Base-by-base conservation (phyloP, 2,888 invertebrate species). In the Calameuta idolon region DNA sequence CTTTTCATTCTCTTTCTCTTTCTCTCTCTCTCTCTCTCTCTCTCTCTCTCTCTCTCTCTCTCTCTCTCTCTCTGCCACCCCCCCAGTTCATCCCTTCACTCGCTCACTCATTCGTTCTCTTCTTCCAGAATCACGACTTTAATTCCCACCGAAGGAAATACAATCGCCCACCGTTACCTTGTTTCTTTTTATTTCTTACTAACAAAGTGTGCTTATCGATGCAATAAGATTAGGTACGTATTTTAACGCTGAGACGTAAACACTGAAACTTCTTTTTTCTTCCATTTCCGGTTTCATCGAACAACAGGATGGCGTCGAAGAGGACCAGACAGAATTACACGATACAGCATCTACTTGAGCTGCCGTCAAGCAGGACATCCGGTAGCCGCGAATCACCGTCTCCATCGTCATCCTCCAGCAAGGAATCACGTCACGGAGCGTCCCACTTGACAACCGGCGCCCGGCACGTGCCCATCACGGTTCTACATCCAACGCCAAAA, bases 271-370 rank as follows among this genome's bases (percentile, higher is more conserved):
- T 23, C 23, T 34, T 3, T 34, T 12, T 12, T 12, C 1, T 71
- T 71, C 31, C 1, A 9, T 75, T 37, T 75, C 40, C 33, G 23
- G 23, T 75, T 55, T 33, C 15, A 55, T 55, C 23, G 23, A 55
- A 23, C 73, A n/a, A 34, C 80, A 91, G 92, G 86, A 92, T 92
- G 92, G 91, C 92, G 87, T 90, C 92, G 82, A 91, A 91, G 86
- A 92, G 92, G 87, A 92, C 92, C 81, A 91, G 92, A 83, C 92
- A 93, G 85, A 92, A 92, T 85, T 93, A 93, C 88, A 93, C 93
- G 80, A 93, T 93, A 85, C 93, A 93, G 88, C 92, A 93, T 87
- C 92, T 93, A 77, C 90, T 93, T 87, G 92, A 93, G 86, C 91
- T 93, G 83, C 89, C 91, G 77, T 92, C 92, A 82, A 91, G 92